Percentiles rank a stretch among this genome's conserved stretches.
Evolutionary conservation across 2,888 invertebrate species (phyloP).

Genomic region (Gryllus longicercus): DNA sequence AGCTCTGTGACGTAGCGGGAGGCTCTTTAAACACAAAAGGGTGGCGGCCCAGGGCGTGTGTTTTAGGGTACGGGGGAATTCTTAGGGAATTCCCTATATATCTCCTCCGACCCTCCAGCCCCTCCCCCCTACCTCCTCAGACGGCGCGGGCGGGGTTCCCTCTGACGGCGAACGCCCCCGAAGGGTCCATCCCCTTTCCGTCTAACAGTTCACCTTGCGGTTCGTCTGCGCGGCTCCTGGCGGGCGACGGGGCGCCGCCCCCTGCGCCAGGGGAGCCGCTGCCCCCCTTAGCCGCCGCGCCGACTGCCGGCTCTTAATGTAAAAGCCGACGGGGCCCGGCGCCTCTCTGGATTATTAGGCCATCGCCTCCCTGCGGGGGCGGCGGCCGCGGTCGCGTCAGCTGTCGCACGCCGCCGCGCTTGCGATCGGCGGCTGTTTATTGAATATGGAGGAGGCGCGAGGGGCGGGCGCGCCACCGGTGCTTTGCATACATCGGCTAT

Average conservation of each 20-base stretch:
- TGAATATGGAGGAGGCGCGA: neutral
- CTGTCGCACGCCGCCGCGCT: neutral
- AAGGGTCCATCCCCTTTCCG: slow-evolving; percentile 5
- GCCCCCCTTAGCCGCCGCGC: too few species aligned
- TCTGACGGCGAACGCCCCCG: neutral
- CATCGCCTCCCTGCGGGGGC: slow-evolving; percentile 17
- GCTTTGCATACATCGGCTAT: slow-evolving; percentile 17
- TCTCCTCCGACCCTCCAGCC: slow-evolving; percentile 24
- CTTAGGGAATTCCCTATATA: slow-evolving; percentile 24
- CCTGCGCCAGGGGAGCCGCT: too few species aligned
- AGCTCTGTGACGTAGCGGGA: neutral
- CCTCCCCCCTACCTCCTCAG: slow-evolving; percentile 23
- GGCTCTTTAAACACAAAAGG: slow-evolving; percentile 17
- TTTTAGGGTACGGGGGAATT: neutral
- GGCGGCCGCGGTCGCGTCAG: neutral
- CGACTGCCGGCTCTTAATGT: neutral
- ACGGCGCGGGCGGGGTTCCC: neutral
- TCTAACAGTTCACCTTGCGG: slow-evolving; percentile 17
- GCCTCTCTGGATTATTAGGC: slow-evolving; percentile 7
- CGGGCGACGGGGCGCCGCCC: neutral
- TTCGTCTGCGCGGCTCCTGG: neutral
- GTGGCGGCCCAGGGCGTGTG: neutral
- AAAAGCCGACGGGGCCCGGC: neutral
- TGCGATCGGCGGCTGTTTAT: neutral
- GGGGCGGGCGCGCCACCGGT: neutral